These are phyloP conservation scores for Loripinus fragilis DNA, from an alignment of 2,888 invertebrate genomes.

Conservation along the genomic window DNA sequence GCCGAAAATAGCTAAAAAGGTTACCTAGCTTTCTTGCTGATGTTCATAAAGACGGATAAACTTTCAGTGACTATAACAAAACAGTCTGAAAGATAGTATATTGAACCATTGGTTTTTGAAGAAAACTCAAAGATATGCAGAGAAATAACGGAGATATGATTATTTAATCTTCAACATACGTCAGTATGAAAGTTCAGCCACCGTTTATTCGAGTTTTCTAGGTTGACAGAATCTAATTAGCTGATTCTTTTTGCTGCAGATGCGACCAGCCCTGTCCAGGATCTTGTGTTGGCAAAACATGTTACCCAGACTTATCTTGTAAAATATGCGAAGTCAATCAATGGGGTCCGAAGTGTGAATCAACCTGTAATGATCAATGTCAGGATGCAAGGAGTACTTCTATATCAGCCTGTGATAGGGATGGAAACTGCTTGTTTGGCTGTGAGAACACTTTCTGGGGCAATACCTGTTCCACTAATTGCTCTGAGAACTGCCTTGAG, in stretches of 20 bases:
- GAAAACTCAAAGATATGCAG: too few species aligned
- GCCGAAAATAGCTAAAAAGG: too few species aligned
- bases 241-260: neutral
- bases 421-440: neutral
- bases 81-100: too few species aligned
- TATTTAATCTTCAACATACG: too few species aligned
- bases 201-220: too few species aligned
- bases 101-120: too few species aligned
- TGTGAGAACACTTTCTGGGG: neutral
- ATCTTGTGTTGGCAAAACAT: neutral
- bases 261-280: neutral
- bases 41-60: too few species aligned
- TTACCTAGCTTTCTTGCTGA: too few species aligned
- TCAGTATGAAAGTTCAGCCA: too few species aligned
- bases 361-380: neutral
- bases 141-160: too few species aligned
- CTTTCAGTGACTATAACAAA: too few species aligned
- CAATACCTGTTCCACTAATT: neutral
- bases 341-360: neutral
- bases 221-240: too few species aligned
- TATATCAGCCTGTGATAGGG: neutral
- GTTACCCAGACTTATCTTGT: neutral
- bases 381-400: neutral
- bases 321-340: neutral
- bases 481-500: neutral